Percentiles rank a stretch among this genome's conserved stretches.
phyloP scores from a whole-genome alignment of 1,140 invertebrate species.

The Monochamus saltuarius region DNA sequence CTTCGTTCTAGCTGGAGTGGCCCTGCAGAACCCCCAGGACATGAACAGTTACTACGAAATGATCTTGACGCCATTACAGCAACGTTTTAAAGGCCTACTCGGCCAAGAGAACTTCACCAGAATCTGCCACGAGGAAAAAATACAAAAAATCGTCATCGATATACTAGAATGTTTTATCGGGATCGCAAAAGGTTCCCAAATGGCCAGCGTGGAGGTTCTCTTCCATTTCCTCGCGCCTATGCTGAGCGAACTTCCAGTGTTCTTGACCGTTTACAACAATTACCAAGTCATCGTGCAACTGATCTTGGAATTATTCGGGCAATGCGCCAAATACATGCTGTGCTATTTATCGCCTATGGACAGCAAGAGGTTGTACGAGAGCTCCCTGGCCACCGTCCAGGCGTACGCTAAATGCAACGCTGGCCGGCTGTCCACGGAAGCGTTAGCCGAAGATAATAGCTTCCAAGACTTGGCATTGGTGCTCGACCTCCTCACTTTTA shows the following conservation, averaged over 20 bases:
- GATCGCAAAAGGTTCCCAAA: constrained; percentile 53
- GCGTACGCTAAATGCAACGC: constrained; percentile 71
- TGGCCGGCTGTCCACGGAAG: constrained; percentile 55
- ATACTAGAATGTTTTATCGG: constrained; percentile 68
- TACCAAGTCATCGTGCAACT: constrained; percentile 79
- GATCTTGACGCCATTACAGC: constrained; percentile 63
- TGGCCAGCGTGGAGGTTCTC: constrained; percentile 60
- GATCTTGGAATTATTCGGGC: constrained; percentile 73
- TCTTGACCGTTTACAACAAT: constrained; percentile 77
- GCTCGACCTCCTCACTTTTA: constrained; percentile 69
- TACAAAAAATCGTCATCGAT: constrained; percentile 63
- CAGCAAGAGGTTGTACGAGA: constrained; percentile 63
- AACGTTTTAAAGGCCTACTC: constrained; percentile 60
- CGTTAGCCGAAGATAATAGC: constrained; percentile 66
- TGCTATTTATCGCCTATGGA: constrained; percentile 64
- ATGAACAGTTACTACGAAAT: constrained; percentile 56
- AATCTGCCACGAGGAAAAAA: constrained; percentile 59
- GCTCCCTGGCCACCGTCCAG: constrained; percentile 64
- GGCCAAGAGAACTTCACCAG: constrained; percentile 60
- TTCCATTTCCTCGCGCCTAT: constrained; percentile 67
- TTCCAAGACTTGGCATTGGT: constrained; percentile 71
- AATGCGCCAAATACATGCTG: constrained; percentile 69
- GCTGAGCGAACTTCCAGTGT: constrained; percentile 64
- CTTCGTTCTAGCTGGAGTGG: constrained; percentile 56
- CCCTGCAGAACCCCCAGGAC: constrained; percentile 39